Evolutionary conservation across 1,140 invertebrate species (phyloP).

Genomic region (Pseudomyrmex gracilis): DNA sequence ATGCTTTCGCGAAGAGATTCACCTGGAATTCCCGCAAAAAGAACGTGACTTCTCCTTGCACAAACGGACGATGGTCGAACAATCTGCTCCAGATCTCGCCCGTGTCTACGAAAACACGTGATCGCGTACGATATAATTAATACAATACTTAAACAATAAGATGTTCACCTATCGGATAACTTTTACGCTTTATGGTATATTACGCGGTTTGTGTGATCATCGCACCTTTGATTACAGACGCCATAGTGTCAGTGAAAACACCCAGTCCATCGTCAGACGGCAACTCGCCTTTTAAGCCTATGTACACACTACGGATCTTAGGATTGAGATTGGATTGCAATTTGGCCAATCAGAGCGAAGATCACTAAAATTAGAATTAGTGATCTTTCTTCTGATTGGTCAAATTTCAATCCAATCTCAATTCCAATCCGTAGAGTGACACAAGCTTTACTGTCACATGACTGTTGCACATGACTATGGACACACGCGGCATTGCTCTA

Average conservation of each 20-base stretch:
- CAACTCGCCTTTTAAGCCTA: too few relatives aligned
- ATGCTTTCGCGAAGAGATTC: constrained; percentile 64
- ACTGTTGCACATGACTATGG: too few relatives aligned
- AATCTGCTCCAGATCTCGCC: constrained; percentile 93
- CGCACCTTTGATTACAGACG: constrained; percentile 83
- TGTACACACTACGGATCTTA: too few relatives aligned
- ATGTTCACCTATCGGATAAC: background rate
- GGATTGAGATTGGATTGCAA: too few relatives aligned
- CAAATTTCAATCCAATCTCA: too few relatives aligned
- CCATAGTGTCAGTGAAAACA: constrained; percentile 75
- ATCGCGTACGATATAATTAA: constrained; percentile 48
- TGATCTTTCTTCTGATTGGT: too few relatives aligned
- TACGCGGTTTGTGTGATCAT: constrained; percentile 42
- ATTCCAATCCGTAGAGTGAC: too few relatives aligned
- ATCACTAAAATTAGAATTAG: too few relatives aligned
- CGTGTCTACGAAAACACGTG: constrained; percentile 87
- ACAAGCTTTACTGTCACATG: too few relatives aligned
- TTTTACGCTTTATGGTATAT: constrained; percentile 49
- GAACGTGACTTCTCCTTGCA: constrained; percentile 93
- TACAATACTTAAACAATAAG: constrained; percentile 59
- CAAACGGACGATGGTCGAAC: constrained; percentile 93
- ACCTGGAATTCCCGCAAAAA: constrained; percentile 94
- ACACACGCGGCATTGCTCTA: too few relatives aligned
- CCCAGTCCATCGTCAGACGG: background rate
- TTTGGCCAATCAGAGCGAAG: too few relatives aligned